These are phyloP conservation scores for Lampris incognitus DNA, from an alignment of 2,113 vertebrate species.

Conservation along the genomic window DNA sequence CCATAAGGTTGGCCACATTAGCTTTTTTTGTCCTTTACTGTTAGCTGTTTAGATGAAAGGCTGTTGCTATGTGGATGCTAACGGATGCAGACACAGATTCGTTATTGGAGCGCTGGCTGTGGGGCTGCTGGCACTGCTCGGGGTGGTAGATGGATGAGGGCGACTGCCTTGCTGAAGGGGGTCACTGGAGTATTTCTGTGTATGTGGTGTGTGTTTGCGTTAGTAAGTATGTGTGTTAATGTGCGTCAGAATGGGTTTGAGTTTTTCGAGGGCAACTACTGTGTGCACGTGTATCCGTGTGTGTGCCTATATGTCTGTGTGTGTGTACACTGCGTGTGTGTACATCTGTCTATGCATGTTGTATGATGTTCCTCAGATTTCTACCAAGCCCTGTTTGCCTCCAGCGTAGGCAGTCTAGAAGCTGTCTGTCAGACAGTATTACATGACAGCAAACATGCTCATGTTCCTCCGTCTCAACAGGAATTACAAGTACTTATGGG, in stretches of 20 bases:
- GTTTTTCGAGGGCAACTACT: not conserved
- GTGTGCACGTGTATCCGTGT: not conserved
- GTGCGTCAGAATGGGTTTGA: not conserved
- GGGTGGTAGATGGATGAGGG: constrained; percentile 46
- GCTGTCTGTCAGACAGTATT: constrained; percentile 51
- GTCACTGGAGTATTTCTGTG: not conserved
- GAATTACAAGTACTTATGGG: constrained; percentile 33
- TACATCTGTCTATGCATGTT: not conserved
- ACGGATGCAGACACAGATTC: constrained; percentile 41
- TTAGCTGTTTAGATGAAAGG: not conserved
- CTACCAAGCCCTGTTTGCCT: constrained; percentile 13
- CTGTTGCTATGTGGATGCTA: constrained; percentile 11
- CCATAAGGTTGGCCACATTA: no score
- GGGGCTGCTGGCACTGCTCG: constrained; percentile 53
- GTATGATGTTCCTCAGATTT: constrained; percentile 21
- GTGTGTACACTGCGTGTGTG: constrained; percentile 11
- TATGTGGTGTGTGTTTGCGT: constrained; percentile 7
- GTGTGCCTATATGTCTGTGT: constrained; percentile 7
- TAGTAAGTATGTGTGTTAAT: not conserved
- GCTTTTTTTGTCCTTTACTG: not conserved
- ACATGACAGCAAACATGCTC: constrained; percentile 9
- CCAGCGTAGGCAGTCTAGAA: constrained; percentile 20
- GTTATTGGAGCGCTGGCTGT: constrained; percentile 40
- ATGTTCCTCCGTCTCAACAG: not conserved
- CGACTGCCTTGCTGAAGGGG: constrained; percentile 44